Evolutionary conservation across 2,113 vertebrate species (phyloP).

Genomic region (Talpa occidentalis): DNA sequence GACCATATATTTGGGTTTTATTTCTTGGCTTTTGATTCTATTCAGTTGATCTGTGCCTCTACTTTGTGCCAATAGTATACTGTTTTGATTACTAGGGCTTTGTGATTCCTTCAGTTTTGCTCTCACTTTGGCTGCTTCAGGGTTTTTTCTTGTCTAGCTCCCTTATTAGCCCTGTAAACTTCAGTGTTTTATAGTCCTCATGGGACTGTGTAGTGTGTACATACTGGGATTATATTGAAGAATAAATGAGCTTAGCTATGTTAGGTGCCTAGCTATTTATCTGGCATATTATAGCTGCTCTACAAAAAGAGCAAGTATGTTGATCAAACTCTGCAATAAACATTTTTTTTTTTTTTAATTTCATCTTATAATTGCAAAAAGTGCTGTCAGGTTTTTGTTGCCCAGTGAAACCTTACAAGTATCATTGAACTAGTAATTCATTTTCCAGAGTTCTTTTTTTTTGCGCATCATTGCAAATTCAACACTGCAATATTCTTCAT

Average conservation of each 20-base stretch:
- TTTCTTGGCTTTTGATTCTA: not conserved
- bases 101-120: not conserved
- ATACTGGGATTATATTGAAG: not conserved
- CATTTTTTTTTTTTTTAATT: not conserved
- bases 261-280: not conserved
- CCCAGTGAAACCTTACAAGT: not conserved
- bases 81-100: not conserved
- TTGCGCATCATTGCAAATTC: not conserved
- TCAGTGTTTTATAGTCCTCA: not conserved
- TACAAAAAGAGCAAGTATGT: not conserved
- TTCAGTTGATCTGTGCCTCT: not conserved
- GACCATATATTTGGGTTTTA: not conserved
- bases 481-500: not conserved
- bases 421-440: not conserved
- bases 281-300: not conserved
- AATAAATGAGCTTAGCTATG: not conserved
- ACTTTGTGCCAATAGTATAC: not conserved
- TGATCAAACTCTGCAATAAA: not conserved
- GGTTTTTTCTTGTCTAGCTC: not conserved
- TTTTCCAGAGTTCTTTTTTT: not conserved
- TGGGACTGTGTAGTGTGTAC: not conserved
- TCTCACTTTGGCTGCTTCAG: not conserved
- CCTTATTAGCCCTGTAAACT: not conserved
- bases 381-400: not conserved
- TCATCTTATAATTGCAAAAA: not conserved